Evolutionary conservation across 2,797 vertebrate genomes (phyloP).

Genomic region (Argya squamiceps): DNA sequence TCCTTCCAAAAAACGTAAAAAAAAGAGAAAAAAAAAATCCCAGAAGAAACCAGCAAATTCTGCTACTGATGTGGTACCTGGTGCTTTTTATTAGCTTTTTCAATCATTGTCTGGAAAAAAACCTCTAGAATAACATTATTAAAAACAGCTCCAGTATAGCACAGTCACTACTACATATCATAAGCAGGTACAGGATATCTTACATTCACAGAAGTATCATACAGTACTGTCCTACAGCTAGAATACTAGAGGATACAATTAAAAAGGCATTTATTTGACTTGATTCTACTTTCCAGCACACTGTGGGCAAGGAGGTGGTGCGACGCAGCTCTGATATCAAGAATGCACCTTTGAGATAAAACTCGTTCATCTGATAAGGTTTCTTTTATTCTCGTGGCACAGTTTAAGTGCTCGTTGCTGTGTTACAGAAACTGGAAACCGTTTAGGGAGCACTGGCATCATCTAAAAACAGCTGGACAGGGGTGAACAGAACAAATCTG

Average conservation of each 20-base stretch:
- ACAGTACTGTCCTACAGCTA: conserved; percentile 81
- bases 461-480: conserved; percentile 32
- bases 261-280: conserved; percentile 81
- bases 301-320: conserved; percentile 69
- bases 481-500: conserved; percentile 47
- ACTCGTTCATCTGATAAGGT: neutral
- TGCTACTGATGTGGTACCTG: conserved; percentile 80
- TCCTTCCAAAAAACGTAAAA: conserved; percentile 65
- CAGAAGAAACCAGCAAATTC: conserved; percentile 76
- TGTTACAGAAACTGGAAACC: conserved; percentile 71
- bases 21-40: conserved; percentile 28
- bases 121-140: conserved; percentile 80
- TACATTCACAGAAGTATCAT: conserved; percentile 81
- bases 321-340: conserved; percentile 61
- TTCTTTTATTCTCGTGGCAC: conserved; percentile 50
- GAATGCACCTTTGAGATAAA: conserved; percentile 52
- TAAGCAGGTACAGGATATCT: conserved; percentile 80
- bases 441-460: conserved; percentile 55
- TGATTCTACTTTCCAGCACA: conserved; percentile 78
- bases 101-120: conserved; percentile 79
- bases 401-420: conserved; percentile 56
- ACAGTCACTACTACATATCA: conserved; percentile 79
- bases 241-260: conserved; percentile 78
- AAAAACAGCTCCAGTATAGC: conserved; percentile 82
- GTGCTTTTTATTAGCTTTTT: conserved; percentile 78